These are phyloP conservation scores for Anabas testudineus DNA, from an alignment of 2,797 vertebrate species.

Conservation along the genomic window DNA sequence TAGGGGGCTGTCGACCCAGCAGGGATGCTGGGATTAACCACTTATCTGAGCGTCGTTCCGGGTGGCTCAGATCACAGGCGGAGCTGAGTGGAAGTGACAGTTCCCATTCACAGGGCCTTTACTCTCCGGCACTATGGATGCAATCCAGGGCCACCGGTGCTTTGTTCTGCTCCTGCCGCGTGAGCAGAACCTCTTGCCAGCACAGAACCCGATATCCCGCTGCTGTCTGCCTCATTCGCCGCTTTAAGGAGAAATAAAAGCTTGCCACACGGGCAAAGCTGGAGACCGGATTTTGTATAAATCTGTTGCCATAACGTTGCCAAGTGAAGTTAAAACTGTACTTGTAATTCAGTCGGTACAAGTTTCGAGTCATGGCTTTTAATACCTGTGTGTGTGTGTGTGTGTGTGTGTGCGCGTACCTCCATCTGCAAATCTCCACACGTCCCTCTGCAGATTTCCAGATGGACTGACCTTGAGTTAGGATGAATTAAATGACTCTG, in stretches of 20 bases:
- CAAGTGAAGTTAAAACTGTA: conserved; percentile 58
- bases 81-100: conserved; percentile 81
- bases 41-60: conserved; percentile 75
- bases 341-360: conserved; percentile 57
- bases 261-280: conserved; percentile 53
- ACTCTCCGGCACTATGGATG: conserved; percentile 65
- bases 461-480: conserved; percentile 31
- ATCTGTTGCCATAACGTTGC: conserved; percentile 54
- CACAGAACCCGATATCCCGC: conserved; percentile 63
- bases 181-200: conserved; percentile 67
- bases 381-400: conserved; percentile 50
- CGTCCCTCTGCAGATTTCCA: conserved; percentile 35
- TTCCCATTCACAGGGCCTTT: conserved; percentile 71
- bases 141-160: conserved; percentile 68
- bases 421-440: conserved; percentile 39
- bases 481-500: conserved; percentile 8
- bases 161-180: conserved; percentile 68
- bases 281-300: conserved; percentile 51
- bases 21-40: conserved; percentile 78
- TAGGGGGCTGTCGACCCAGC: conserved; percentile 61
- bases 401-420: conserved; percentile 30
- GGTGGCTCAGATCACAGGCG: conserved; percentile 79
- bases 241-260: conserved; percentile 64
- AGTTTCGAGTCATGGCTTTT: conserved; percentile 46
- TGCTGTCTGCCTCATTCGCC: conserved; percentile 43